Evolutionary conservation across 2,888 invertebrate species (phyloP).

Genomic region (Tetropium fuscum): DNA sequence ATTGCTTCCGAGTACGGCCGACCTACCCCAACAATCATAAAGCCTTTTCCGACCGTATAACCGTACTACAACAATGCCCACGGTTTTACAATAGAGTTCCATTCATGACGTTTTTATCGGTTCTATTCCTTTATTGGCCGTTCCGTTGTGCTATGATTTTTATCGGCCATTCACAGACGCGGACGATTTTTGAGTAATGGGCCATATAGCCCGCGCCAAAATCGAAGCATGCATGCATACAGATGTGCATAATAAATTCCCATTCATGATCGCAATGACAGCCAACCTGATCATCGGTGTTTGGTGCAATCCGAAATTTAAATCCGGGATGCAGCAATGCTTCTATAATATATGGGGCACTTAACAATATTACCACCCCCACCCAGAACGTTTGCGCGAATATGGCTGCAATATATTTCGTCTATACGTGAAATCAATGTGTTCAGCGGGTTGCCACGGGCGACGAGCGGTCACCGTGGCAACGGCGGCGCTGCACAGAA

Average conservation of each 20-base stretch:
- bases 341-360: conserved; percentile 61
- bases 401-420: conserved; percentile 63
- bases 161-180: conserved; percentile 1
- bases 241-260: conserved; percentile 2
- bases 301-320: conserved; percentile 50
- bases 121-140: conserved; percentile 13
- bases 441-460: conserved; percentile 54
- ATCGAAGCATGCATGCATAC: conserved; percentile 1
- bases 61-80: background rate
- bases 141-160: conserved; percentile 13
- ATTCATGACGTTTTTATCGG: conserved; percentile 18
- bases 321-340: conserved; percentile 58
- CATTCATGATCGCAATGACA: conserved; percentile 13
- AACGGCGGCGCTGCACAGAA: conserved; percentile 48
- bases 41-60: background rate
- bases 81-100: conserved; percentile 10
- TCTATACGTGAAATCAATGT: conserved; percentile 67
- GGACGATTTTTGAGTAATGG: conserved; percentile 9
- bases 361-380: conserved; percentile 60
- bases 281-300: conserved; percentile 41
- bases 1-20: too few relatives aligned
- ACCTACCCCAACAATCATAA: conserved; percentile 8
- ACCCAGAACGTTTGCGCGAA: conserved; percentile 37
- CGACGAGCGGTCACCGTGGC: conserved; percentile 41
- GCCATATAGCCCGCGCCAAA: background rate